Base-by-base conservation (phyloP, 2,797 vertebrate genomes). In the Halcyon badia region DNA sequence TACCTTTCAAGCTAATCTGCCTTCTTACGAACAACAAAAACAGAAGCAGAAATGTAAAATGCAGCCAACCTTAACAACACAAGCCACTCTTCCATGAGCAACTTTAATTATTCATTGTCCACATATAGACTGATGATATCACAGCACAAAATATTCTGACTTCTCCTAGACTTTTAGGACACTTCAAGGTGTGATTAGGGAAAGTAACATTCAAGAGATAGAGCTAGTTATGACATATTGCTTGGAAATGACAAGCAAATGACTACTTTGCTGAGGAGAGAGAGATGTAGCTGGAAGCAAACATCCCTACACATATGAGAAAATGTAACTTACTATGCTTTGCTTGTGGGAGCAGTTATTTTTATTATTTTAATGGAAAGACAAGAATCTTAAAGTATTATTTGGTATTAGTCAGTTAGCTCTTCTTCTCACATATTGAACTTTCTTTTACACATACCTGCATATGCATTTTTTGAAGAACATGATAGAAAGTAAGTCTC, bases 191-290 rank as follows among this genome's bases (percentile, higher is more conserved):
- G 58, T 90, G 68, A 85, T 89, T 92, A 88, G 81, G 41, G 91
- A 87, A 95, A 91, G 76, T 51, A 77, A 24, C 57, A 56, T 88
- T 94, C 49, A 90, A 54, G 75, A 89, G 46, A 81, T 17, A 56
- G 87, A 90, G 57, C 60, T 73, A 95, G 87, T 83, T 91, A 31
- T 82, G 57, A 65, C 61, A 75, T 73, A 44, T 87, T 90, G 31
- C 58, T 61, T 71, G 44, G 80, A 92, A 94, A 89, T 87, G 60
- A 94, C 95, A 96, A 64, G 81, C 95, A 95, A 95, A 95, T 93
- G 1, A 81, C 57, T 91, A 14, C 60, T 90, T 75, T 2, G 4
- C 65, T 77, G 52, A 72, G 58, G 33, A 85, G 37, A n/a, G 44
- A 46, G 88, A 94, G 85, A 77, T 30, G 17, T 37, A 91, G 35